Percentiles rank a stretch among this genome's conserved stretches.
These are phyloP conservation scores for Todus mexicanus DNA, from an alignment of 2,797 vertebrate genomes.

Conservation along the genomic window DNA sequence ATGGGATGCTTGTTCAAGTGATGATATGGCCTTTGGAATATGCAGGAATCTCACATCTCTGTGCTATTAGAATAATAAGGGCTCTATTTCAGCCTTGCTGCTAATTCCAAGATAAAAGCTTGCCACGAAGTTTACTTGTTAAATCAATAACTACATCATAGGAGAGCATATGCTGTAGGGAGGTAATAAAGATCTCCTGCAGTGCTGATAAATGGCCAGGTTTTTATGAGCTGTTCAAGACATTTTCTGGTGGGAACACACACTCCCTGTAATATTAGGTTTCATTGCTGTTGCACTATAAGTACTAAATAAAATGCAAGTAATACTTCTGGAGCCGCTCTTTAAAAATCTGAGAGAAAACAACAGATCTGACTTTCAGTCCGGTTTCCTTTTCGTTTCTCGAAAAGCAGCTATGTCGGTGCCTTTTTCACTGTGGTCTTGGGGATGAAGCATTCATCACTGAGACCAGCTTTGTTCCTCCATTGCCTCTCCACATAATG, in stretches of 20 bases:
- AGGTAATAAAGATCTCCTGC: slow-evolving; percentile 61
- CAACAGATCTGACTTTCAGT: background rate
- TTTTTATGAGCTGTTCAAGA: slow-evolving; percentile 51
- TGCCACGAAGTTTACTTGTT: slow-evolving; percentile 55
- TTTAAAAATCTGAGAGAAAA: slow-evolving; percentile 21
- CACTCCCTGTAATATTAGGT: slow-evolving; percentile 42
- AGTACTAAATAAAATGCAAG: slow-evolving; percentile 60
- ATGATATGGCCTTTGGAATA: slow-evolving; percentile 23
- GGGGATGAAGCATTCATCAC: background rate
- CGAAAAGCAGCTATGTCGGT: background rate
- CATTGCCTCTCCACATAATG: background rate
- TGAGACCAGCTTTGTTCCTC: background rate
- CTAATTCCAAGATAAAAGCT: slow-evolving; percentile 60
- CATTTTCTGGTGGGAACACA: slow-evolving; percentile 46
- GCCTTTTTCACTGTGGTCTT: background rate
- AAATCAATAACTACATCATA: slow-evolving; percentile 68
- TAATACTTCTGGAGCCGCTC: background rate
- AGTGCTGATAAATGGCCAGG: slow-evolving; percentile 41
- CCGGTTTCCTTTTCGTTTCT: background rate
- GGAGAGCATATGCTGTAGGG: slow-evolving; percentile 41
- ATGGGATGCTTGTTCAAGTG: background rate
- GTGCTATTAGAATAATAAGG: slow-evolving; percentile 32
- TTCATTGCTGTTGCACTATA: slow-evolving; percentile 31
- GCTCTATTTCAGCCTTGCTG: slow-evolving; percentile 25
- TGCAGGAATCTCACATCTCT: slow-evolving; percentile 13